These are phyloP conservation scores for Holotrichia oblita DNA, from an alignment of 1,140 invertebrate genomes.

Conservation along the genomic window DNA sequence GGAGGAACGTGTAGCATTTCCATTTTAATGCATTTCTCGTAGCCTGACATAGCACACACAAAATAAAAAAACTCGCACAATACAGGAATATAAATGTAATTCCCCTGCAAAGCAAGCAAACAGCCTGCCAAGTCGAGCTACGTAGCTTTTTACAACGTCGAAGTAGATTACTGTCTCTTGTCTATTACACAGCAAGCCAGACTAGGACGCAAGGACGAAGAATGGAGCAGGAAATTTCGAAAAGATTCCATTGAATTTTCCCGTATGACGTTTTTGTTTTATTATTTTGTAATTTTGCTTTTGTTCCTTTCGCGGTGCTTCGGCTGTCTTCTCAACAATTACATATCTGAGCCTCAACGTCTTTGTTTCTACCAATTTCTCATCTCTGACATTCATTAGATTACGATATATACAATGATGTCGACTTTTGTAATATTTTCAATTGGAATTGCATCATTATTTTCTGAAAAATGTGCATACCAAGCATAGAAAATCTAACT, in stretches of 20 bases:
- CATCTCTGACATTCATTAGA: too few species aligned
- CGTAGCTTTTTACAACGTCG: background rate
- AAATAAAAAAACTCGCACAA: background rate
- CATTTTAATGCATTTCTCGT: conserved; percentile 17
- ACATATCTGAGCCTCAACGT: too few species aligned
- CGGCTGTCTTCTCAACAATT: too few species aligned
- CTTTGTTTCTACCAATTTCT: too few species aligned
- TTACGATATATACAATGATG: too few species aligned
- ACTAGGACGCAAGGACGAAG: too few species aligned
- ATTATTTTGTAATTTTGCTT: background rate
- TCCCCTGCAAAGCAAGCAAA: background rate
- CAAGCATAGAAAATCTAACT: too few species aligned
- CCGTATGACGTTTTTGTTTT: too few species aligned
- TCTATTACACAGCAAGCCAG: too few species aligned
- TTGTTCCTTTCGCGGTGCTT: background rate
- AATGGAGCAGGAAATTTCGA: background rate
- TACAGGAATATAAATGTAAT: conserved; percentile 7
- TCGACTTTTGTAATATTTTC: too few species aligned
- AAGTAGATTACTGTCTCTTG: background rate
- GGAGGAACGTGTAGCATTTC: background rate
- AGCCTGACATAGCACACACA: background rate
- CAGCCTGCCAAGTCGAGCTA: background rate
- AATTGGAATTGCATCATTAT: too few species aligned
- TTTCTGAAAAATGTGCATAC: too few species aligned
- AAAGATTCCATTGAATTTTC: conserved; percentile 13